Evolutionary conservation across 1,140 invertebrate genomes (phyloP).

Genomic region (Condylostylus longicornis): DNA sequence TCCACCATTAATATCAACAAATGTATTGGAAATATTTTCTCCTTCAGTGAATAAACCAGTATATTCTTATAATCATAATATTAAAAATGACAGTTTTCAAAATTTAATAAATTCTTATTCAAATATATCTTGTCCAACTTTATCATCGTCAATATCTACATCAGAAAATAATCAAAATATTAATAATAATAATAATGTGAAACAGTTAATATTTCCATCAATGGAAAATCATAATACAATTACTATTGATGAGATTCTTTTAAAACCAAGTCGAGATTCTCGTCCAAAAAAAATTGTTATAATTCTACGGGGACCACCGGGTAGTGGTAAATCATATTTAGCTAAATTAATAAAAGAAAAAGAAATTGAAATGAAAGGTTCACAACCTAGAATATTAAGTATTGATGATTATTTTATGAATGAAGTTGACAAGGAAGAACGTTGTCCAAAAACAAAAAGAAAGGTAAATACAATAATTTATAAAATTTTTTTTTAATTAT

Average conservation of each 20-base stretch:
- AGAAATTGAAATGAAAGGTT: conserved; percentile 34
- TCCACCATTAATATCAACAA: too few species aligned
- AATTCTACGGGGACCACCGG: conserved; percentile 75
- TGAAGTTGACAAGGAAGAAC: conserved; percentile 69
- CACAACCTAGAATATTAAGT: conserved; percentile 74
- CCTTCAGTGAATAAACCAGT: too few species aligned
- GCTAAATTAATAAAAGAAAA: conserved; percentile 68
- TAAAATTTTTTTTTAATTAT: not conserved
- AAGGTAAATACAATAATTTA: conserved; percentile 35
- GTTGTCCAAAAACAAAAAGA: conserved; percentile 63
- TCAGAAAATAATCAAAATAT: conserved; percentile 17
- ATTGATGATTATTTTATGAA: conserved; percentile 93
- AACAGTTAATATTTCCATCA: conserved; percentile 15
- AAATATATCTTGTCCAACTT: not conserved
- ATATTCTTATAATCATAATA: too few species aligned
- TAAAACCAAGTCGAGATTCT: conserved; percentile 38
- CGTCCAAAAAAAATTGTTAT: conserved; percentile 67
- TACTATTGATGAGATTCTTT: conserved; percentile 70
- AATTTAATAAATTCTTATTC: too few species aligned
- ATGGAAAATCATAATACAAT: conserved; percentile 33
- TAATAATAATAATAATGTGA: too few species aligned
- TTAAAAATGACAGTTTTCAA: too few species aligned
- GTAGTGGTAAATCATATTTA: conserved; percentile 69
- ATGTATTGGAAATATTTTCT: too few species aligned
- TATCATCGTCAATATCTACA: conserved; percentile 15